A percentile compares a stretch with the other conserved stretches of the same genome.
Evolutionary conservation across 2,888 invertebrate genomes (phyloP).

Genomic region (Noctua pronuba): DNA sequence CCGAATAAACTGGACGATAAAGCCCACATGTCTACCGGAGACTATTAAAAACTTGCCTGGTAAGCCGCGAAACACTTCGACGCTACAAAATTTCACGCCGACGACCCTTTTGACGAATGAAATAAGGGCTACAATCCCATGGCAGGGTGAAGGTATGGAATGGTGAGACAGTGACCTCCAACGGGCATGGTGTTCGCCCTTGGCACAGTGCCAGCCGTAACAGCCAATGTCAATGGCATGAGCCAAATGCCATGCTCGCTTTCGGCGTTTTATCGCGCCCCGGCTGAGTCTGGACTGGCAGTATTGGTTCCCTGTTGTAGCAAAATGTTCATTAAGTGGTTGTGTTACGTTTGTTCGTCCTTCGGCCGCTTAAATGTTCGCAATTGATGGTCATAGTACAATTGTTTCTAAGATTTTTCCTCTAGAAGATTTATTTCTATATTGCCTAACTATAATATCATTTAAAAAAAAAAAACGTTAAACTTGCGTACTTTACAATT

Average conservation of each 20-base stretch:
- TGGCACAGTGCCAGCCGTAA: conserved; percentile 77
- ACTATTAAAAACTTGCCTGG: conserved; percentile 69
- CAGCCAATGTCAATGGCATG: conserved; percentile 85
- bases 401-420: conserved; percentile 6
- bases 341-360: conserved; percentile 9
- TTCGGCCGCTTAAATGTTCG: conserved; percentile 12
- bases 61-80: conserved; percentile 45
- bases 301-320: conserved; percentile 37
- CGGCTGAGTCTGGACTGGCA: conserved; percentile 17
- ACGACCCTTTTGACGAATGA: background rate
- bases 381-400: conserved; percentile 1
- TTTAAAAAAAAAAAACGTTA: background rate
- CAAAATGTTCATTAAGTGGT: conserved; percentile 13
- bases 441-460: background rate
- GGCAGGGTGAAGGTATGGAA: conserved; percentile 30
- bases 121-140: conserved; percentile 43
- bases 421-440: background rate
- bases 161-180: conserved; percentile 73
- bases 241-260: conserved; percentile 76
- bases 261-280: conserved; percentile 65
- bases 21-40: conserved; percentile 66
- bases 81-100: conserved; percentile 17
- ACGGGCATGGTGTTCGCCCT: conserved; percentile 74
- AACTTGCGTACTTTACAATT: background rate
- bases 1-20: conserved; percentile 66